Base-by-base conservation (phyloP, 2,888 invertebrate species). In the Pristionchus japonicus region DNA sequence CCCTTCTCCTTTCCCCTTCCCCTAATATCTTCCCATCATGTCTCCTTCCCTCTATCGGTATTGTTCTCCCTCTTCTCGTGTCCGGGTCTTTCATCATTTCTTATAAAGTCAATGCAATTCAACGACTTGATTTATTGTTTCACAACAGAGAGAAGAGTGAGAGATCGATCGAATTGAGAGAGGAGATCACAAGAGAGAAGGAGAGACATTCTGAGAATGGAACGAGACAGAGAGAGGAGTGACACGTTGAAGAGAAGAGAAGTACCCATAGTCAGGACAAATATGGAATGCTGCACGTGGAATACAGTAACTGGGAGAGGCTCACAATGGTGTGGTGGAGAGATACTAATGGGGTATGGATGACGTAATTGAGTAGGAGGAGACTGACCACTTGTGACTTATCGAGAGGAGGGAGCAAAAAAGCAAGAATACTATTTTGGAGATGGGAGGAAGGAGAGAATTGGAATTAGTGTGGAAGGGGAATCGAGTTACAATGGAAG, bases 151-250 rank as follows among this genome's bases (percentile, higher is more conserved):
- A 74, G 43, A n/a, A 70, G 57, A 57, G 31, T 31, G 70, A 74
- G 13, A 40, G 70, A 74, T 57, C n/a, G 57, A 57, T n/a, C 23
- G 57, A n/a, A 27, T 31, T 43, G 15, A 47, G 47, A 37, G 34
- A n/a, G 20, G 9, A n/a, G 77, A 77, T 13, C 43, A 47, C 77
- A 77, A 43, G 47, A 77, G 23, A 23, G 74, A 23, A 20, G 31
- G 64, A 31, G 64, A 77, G 23, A 77, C 74, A 77, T 77, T 77
- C 77, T 77, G 77, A 47, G 77, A 77, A 77, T 77, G 77, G 47
- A 27, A n/a, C n/a, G n/a, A n/a, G n/a, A n/a, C n/a, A n/a, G n/a
- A 1, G 77, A 77, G 77, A 77, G 11, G 27, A 47, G 43, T n/a
- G 47, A 77, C 77, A 77, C 77, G 77, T 77, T 4, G 11, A 43